phyloP scores from a whole-genome alignment of 2,888 invertebrate species.

The Drosophila aldrichi region DNA sequence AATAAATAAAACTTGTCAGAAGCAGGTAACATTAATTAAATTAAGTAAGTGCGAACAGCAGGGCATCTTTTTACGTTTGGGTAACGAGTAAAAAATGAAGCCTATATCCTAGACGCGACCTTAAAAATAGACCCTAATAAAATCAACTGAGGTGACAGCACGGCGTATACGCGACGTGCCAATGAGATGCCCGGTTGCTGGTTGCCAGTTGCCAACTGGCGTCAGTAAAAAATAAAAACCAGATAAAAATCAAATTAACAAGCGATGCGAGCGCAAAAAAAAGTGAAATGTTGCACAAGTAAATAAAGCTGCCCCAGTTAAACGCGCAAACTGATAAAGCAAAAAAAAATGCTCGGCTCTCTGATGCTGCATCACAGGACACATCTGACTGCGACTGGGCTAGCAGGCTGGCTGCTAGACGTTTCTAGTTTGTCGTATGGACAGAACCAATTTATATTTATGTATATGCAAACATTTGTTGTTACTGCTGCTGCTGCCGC shows the following conservation, averaged over 20 bases:
- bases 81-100: conserved; percentile 16
- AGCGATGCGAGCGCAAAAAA: conserved; percentile 49
- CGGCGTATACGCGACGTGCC: conserved; percentile 51
- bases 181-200: conserved; percentile 44
- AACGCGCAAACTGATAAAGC: conserved; percentile 58
- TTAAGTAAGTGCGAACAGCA: conserved; percentile 28
- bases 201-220: conserved; percentile 15
- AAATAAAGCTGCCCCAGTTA: conserved; percentile 69
- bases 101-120: conserved; percentile 9
- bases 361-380: conserved; percentile 23
- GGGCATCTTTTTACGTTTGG: conserved; percentile 20
- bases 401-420: conserved; percentile 14
- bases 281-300: conserved; percentile 52
- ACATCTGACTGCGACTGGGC: conserved; percentile 27
- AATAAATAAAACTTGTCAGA: conserved; percentile 10
- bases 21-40: conserved; percentile 37
- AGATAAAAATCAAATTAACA: conserved; percentile 81
- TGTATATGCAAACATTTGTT: conserved; percentile 62
- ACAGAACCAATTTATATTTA: conserved; percentile 74
- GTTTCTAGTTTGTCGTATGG: conserved; percentile 46
- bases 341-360: conserved; percentile 25
- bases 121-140: conserved; percentile 54
- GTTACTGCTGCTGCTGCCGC: conserved; percentile 29
- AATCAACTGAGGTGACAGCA: conserved; percentile 45
- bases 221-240: conserved; percentile 63